Conservation (phyloP, 2,888 invertebrate species). For the Drosophila monieri region DNA sequence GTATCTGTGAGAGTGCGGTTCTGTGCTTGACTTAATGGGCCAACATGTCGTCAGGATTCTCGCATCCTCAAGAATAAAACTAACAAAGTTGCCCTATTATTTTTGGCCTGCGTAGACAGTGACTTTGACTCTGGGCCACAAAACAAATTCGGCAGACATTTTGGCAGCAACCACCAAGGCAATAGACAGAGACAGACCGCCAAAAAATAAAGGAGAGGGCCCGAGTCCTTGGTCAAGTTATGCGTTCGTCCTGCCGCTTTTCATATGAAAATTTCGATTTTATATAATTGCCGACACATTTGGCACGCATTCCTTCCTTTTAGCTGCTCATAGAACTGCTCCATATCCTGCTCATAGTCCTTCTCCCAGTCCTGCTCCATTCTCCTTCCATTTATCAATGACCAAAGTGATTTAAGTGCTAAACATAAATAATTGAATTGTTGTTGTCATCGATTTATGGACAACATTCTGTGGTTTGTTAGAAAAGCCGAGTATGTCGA, state of each 20-base stretch:
- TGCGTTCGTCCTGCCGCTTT: slow-evolving; percentile 10
- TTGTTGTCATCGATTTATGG: slow-evolving; percentile 9
- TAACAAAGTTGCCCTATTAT: slow-evolving; percentile 64
- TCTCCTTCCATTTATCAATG: not conserved
- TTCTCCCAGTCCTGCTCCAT: too few relatives aligned
- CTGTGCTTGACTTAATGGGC: slow-evolving; percentile 54
- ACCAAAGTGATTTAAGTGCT: slow-evolving; percentile 28
- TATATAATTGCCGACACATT: slow-evolving; percentile 33
- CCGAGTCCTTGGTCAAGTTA: slow-evolving; percentile 55
- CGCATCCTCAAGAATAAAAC: slow-evolving; percentile 29
- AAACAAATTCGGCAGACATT: slow-evolving; percentile 67
- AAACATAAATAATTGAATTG: slow-evolving; percentile 37
- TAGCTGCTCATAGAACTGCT: not conserved
- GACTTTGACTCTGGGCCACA: slow-evolving; percentile 54
- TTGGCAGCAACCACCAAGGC: slow-evolving; percentile 59
- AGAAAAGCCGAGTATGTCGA: not conserved
- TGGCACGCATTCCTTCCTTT: not conserved
- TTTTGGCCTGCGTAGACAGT: slow-evolving; percentile 63
- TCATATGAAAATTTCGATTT: slow-evolving; percentile 36
- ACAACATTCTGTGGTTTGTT: not conserved
- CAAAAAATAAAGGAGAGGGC: slow-evolving; percentile 4
- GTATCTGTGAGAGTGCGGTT: slow-evolving; percentile 17
- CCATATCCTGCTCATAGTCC: too few relatives aligned
- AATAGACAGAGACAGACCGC: slow-evolving; percentile 4
- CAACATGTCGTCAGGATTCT: slow-evolving; percentile 44